A percentile compares a stretch with the other conserved stretches of the same genome.
Conservation (phyloP, 2,888 invertebrate species). For the Exocentrus adspersus region DNA sequence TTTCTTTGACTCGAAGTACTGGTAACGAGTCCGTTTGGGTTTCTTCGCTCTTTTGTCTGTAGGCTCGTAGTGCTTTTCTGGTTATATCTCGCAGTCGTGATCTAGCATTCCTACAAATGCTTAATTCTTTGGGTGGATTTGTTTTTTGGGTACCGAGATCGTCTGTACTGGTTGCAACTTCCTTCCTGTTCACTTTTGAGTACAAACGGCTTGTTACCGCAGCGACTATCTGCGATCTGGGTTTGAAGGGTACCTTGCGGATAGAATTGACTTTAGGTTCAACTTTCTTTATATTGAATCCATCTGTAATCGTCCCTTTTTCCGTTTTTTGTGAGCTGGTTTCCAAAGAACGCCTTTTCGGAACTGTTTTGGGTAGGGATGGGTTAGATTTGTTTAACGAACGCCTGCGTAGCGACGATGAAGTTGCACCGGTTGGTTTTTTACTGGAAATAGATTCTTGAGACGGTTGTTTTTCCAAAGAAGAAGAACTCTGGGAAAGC, state of each 20-base stretch:
- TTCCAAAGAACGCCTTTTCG: slow-evolving; percentile 35
- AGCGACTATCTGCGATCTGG: slow-evolving; percentile 74
- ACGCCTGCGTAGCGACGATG: slow-evolving; percentile 44
- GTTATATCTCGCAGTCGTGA: slow-evolving; percentile 70
- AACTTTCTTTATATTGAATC: slow-evolving; percentile 43
- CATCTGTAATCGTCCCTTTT: slow-evolving; percentile 48
- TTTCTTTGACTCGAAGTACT: slow-evolving; percentile 68
- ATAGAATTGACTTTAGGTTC: slow-evolving; percentile 53
- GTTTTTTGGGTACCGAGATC: slow-evolving; percentile 41
- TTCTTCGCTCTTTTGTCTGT: slow-evolving; percentile 66
- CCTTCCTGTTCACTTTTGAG: slow-evolving; percentile 69
- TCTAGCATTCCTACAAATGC: slow-evolving; percentile 70
- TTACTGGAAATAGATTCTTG: slow-evolving; percentile 11
- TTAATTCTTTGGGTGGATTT: slow-evolving; percentile 61
- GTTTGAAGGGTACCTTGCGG: slow-evolving; percentile 60
- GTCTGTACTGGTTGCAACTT: slow-evolving; percentile 58
- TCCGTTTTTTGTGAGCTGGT: slow-evolving; percentile 39
- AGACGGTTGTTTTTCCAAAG: slow-evolving; percentile 31
- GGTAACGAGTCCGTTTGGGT: slow-evolving; percentile 68
- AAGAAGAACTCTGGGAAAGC: slow-evolving; percentile 35
- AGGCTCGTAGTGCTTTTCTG: slow-evolving; percentile 68
- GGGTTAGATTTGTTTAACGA: slow-evolving; percentile 49
- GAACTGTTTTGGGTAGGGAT: slow-evolving; percentile 24
- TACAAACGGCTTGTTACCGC: slow-evolving; percentile 77
- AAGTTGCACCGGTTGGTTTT: slow-evolving; percentile 16